Evolutionary conservation across 2,797 vertebrate genomes (phyloP).

Genomic region (Smutsia temminckii): DNA sequence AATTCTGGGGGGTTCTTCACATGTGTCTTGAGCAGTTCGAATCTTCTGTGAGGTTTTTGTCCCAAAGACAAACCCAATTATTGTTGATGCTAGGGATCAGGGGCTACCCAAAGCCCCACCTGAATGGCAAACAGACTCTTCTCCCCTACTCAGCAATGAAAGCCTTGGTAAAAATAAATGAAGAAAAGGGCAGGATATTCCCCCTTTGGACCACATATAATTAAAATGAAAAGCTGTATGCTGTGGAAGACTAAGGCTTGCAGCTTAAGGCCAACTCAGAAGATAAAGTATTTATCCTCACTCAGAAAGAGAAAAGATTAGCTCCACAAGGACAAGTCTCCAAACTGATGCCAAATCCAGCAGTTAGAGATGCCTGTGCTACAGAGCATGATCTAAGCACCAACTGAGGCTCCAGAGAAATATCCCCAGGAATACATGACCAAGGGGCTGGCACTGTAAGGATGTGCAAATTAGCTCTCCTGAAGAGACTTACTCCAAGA

Average conservation of each 20-base stretch:
- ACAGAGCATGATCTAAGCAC: constrained; percentile 16
- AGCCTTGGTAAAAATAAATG: constrained; percentile 37
- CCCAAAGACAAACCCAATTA: constrained; percentile 49
- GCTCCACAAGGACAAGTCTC: constrained; percentile 50
- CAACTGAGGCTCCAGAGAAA: constrained; percentile 23
- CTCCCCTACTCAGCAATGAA: constrained; percentile 13
- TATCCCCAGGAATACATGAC: constrained; percentile 41
- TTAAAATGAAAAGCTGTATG: constrained; percentile 60
- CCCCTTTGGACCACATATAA: constrained; percentile 50
- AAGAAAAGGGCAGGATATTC: constrained; percentile 36
- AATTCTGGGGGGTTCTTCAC: constrained; percentile 9
- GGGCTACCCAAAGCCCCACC: neutral
- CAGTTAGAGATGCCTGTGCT: constrained; percentile 46
- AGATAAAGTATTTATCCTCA: constrained; percentile 52
- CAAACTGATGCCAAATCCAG: constrained; percentile 69
- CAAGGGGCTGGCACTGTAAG: constrained; percentile 19
- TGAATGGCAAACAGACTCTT: constrained; percentile 29
- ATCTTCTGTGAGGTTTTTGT: constrained; percentile 48
- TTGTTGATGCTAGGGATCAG: constrained; percentile 1
- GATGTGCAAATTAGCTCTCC: constrained; percentile 47
- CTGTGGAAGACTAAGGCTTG: constrained; percentile 38
- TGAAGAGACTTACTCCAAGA: constrained; percentile 53
- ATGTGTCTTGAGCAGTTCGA: neutral
- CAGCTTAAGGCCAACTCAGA: constrained; percentile 37
- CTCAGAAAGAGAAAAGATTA: constrained; percentile 73